A percentile compares a stretch with the other conserved stretches of the same genome.
Conservation (phyloP, 2,797 vertebrate species). For the Phrynocephalus forsythii region DNA sequence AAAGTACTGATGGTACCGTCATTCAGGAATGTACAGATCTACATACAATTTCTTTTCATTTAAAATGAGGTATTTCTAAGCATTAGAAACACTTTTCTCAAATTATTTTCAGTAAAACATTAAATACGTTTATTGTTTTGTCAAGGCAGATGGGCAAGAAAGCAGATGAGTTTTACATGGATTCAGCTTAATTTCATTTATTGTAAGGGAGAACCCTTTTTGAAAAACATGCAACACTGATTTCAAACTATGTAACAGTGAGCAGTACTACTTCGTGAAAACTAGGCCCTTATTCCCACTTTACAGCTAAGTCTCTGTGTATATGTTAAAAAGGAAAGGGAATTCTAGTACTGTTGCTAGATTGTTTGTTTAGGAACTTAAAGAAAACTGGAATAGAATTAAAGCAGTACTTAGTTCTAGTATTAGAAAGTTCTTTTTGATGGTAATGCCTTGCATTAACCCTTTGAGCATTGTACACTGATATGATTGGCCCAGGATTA, state of each 20-base stretch:
- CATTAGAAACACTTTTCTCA: conserved; percentile 64
- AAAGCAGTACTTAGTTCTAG: conserved; percentile 82
- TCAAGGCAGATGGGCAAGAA: conserved; percentile 49
- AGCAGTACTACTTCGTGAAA: conserved; percentile 72
- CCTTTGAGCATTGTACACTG: conserved; percentile 86
- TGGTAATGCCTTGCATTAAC: conserved; percentile 82
- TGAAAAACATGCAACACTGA: conserved; percentile 10
- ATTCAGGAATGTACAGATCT: conserved; percentile 70
- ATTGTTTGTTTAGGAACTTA: conserved; percentile 72
- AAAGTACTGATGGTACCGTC: conserved; percentile 61
- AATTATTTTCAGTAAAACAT: conserved; percentile 60
- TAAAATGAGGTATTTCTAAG: conserved; percentile 72
- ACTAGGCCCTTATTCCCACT: conserved; percentile 73
- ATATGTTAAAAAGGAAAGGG: conserved; percentile 69
- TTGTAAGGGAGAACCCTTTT: conserved; percentile 1
- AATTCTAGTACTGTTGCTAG: conserved; percentile 76
- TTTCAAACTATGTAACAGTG: conserved; percentile 46
- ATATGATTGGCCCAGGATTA: conserved; percentile 58
- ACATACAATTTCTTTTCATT: conserved; percentile 62
- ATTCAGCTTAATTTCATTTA: conserved; percentile 59
- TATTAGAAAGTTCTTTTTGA: conserved; percentile 77
- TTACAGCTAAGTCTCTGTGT: conserved; percentile 72
- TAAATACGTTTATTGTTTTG: conserved; percentile 63
- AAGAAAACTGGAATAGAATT: conserved; percentile 82
- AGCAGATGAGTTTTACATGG: conserved; percentile 37